phyloP scores from a whole-genome alignment of 2,888 invertebrate species.

The Cosmorhoe ocellata region DNA sequence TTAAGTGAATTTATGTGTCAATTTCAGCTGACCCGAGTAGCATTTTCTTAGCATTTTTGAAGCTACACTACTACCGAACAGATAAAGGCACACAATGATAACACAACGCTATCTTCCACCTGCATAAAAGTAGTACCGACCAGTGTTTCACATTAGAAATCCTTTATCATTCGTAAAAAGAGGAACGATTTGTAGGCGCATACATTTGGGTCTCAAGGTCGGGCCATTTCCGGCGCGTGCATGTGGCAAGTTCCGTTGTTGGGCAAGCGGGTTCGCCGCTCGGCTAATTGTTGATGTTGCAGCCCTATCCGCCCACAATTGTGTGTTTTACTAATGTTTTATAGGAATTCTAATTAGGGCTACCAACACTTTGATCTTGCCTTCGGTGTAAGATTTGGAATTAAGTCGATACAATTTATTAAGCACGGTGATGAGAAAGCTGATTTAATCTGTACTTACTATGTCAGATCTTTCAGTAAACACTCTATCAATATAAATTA shows the following conservation, averaged over 20 bases:
- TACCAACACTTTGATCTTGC: slow-evolving; percentile 28
- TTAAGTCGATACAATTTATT: slow-evolving; percentile 4
- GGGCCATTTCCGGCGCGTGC: slow-evolving; percentile 60
- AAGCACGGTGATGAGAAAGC: background rate
- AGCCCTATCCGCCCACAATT: slow-evolving; percentile 51
- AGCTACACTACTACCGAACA: background rate
- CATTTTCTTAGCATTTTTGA: too few relatives aligned
- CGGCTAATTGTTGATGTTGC: slow-evolving; percentile 62
- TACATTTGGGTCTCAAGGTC: slow-evolving; percentile 67
- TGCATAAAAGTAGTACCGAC: slow-evolving; percentile 5
- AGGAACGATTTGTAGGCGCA: slow-evolving; percentile 43
- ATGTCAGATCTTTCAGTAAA: background rate
- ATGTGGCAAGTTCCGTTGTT: slow-evolving; percentile 74
- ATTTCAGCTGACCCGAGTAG: too few relatives aligned
- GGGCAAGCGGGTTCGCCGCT: slow-evolving; percentile 55
- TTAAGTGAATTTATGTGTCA: too few relatives aligned
- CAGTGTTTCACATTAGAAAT: slow-evolving; percentile 43
- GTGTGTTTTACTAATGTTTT: slow-evolving; percentile 43
- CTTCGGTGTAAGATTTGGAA: slow-evolving; percentile 4
- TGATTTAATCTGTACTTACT: background rate
- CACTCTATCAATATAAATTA: too few relatives aligned
- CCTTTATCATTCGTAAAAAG: slow-evolving; percentile 44
- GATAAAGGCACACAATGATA: background rate
- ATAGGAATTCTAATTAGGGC: slow-evolving; percentile 43
- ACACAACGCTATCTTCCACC: slow-evolving; percentile 3